These are phyloP conservation scores for Colletes latitarsis DNA, from an alignment of 1,140 invertebrate species.

Conservation along the genomic window DNA sequence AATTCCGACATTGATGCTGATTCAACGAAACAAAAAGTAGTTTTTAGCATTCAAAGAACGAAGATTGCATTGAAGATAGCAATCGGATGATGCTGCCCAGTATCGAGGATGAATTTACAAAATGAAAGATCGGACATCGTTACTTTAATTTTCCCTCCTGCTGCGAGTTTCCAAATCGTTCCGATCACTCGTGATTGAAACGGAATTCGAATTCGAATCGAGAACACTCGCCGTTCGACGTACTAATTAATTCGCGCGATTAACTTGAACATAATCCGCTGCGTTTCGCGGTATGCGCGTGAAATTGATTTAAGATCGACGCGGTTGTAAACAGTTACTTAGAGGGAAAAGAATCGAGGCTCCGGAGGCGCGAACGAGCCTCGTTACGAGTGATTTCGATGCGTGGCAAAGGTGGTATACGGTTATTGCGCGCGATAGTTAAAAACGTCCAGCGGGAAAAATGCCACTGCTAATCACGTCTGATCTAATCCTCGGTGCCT, in stretches of 20 bases:
- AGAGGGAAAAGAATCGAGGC: slow-evolving; percentile 18
- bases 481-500: slow-evolving; percentile 30
- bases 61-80: too few relatives aligned
- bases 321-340: slow-evolving; percentile 35
- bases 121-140: too few relatives aligned
- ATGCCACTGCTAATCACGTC: slow-evolving; percentile 22
- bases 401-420: not conserved
- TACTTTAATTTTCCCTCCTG: too few relatives aligned
- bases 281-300: slow-evolving; percentile 30
- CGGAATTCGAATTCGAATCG: slow-evolving; percentile 19
- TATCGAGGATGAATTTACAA: too few relatives aligned
- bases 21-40: too few relatives aligned
- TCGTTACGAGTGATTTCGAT: not conserved
- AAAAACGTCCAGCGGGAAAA: slow-evolving; percentile 18
- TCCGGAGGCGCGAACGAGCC: slow-evolving; percentile 12
- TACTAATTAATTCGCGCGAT: slow-evolving; percentile 49
- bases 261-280: not conserved
- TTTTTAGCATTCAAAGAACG: too few relatives aligned
- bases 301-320: slow-evolving; percentile 64
- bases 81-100: too few relatives aligned
- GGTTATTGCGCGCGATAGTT: slow-evolving; percentile 3
- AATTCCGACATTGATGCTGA: too few relatives aligned
- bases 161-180: too few relatives aligned
- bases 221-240: not conserved
- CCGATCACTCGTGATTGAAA: too few relatives aligned